Conservation (phyloP, 2,113 vertebrate species). For the Cricetomys ansorgei region DNA sequence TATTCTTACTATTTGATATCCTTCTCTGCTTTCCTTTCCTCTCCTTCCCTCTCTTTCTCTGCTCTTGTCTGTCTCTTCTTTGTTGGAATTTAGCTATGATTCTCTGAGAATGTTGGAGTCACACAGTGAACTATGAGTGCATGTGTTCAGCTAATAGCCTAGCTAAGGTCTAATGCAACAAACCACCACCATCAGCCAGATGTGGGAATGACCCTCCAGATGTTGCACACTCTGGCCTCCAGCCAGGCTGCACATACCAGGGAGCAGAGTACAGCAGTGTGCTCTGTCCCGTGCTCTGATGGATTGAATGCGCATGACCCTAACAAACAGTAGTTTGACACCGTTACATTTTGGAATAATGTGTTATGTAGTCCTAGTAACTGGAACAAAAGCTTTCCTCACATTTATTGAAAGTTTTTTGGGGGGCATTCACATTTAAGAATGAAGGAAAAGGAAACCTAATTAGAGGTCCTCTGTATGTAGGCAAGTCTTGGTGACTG, state of each 20-base stretch:
- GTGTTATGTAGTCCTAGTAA: slow-evolving; percentile 27
- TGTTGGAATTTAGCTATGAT: neutral
- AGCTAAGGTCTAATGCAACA: neutral
- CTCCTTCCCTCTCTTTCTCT: neutral
- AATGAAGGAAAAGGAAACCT: slow-evolving; percentile 5
- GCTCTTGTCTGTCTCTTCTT: neutral
- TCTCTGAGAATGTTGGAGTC: neutral
- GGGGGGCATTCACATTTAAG: neutral
- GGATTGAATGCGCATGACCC: neutral
- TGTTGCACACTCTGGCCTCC: neutral
- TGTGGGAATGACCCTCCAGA: neutral
- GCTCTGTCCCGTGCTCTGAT: neutral
- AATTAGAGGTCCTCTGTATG: neutral
- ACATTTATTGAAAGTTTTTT: neutral
- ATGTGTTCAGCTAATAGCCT: neutral
- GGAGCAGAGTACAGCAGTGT: neutral
- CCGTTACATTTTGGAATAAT: neutral
- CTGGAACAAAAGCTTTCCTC: neutral
- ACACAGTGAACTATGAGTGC: neutral
- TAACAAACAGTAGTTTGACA: neutral
- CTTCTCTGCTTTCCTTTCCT: neutral
- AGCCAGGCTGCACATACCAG: neutral
- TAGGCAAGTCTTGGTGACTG: neutral
- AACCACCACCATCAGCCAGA: neutral
- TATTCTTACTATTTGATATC: neutral